phyloP scores from a whole-genome alignment of 1,140 invertebrate species.

The Cephus cinctus region DNA sequence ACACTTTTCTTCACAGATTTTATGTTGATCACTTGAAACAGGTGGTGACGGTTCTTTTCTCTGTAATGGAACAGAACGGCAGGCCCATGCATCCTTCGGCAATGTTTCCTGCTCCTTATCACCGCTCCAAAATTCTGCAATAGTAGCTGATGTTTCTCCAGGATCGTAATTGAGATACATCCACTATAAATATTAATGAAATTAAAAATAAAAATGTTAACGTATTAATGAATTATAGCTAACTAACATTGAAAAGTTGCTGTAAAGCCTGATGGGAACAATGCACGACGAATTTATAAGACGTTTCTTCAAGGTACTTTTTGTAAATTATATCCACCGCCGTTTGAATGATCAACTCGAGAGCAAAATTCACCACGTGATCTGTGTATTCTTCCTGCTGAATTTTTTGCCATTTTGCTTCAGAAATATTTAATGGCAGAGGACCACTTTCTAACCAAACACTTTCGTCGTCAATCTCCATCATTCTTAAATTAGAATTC shows the following conservation, averaged over 20 bases:
- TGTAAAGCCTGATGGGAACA: conserved; percentile 15
- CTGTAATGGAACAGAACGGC: too few relatives aligned
- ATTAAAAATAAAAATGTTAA: neutral
- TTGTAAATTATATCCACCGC: conserved; percentile 7
- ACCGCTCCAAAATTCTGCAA: conserved; percentile 2
- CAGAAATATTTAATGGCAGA: too few relatives aligned
- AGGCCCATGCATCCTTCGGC: conserved; percentile 7
- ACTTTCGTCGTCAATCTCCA: too few relatives aligned
- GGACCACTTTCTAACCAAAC: too few relatives aligned
- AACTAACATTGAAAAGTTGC: conserved; percentile 13
- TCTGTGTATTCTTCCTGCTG: conserved; percentile 9
- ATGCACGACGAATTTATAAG: conserved; percentile 16
- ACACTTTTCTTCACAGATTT: too few relatives aligned
- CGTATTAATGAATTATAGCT: neutral
- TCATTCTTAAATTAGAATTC: too few relatives aligned
- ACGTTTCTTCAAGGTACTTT: conserved; percentile 2
- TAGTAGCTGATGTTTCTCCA: conserved; percentile 1
- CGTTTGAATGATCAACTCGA: conserved; percentile 20
- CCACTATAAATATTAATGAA: conserved; percentile 5
- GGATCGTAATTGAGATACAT: conserved; percentile 12
- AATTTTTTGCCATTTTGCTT: conserved; percentile 25
- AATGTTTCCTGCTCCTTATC: conserved; percentile 1
- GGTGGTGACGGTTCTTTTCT: too few relatives aligned
- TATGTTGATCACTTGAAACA: too few relatives aligned
- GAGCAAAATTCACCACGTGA: conserved; percentile 17